Percentiles rank a stretch among this genome's conserved stretches.
Evolutionary conservation across 2,113 vertebrate species (phyloP).

Genomic region (Tetraodon nigroviridis): DNA sequence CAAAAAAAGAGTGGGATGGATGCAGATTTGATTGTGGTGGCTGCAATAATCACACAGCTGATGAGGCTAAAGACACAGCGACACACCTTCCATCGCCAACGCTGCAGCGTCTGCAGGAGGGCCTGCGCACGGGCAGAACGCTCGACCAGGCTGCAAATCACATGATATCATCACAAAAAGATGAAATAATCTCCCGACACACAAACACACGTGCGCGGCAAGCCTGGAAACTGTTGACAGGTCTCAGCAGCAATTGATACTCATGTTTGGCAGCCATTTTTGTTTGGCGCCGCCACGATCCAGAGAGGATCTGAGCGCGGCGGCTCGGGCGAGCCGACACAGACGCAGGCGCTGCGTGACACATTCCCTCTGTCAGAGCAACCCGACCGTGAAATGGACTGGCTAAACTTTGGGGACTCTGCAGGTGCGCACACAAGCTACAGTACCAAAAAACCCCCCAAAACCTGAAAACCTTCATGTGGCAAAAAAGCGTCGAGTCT

Average conservation of each 20-base stretch:
- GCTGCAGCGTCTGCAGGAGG: constrained; percentile 10
- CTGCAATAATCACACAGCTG: constrained; percentile 19
- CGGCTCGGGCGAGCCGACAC: constrained; percentile 8
- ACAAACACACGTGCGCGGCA: constrained; percentile 7
- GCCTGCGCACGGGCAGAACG: constrained; percentile 10
- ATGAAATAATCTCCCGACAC: constrained; percentile 12
- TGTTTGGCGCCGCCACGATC: constrained; percentile 45
- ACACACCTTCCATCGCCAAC: not conserved
- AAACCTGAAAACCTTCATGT: too few relatives aligned
- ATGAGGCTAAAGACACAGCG: constrained; percentile 34
- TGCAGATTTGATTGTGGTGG: too few relatives aligned
- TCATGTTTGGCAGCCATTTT: constrained; percentile 54
- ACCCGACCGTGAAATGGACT: too few relatives aligned
- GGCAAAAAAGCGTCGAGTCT: too few relatives aligned
- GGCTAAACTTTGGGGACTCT: not conserved
- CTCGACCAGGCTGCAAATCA: not conserved
- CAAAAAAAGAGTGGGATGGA: not conserved
- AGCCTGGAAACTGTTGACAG: constrained; percentile 56
- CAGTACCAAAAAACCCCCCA: too few relatives aligned
- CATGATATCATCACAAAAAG: too few relatives aligned
- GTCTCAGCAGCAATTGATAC: constrained; percentile 57
- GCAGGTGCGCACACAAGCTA: too few relatives aligned
- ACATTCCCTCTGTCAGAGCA: constrained; percentile 10
- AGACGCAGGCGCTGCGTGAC: constrained; percentile 17
- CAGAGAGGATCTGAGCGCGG: constrained; percentile 33